Evolutionary conservation across 1,140 invertebrate species (phyloP).

Genomic region (Musca domestica): DNA sequence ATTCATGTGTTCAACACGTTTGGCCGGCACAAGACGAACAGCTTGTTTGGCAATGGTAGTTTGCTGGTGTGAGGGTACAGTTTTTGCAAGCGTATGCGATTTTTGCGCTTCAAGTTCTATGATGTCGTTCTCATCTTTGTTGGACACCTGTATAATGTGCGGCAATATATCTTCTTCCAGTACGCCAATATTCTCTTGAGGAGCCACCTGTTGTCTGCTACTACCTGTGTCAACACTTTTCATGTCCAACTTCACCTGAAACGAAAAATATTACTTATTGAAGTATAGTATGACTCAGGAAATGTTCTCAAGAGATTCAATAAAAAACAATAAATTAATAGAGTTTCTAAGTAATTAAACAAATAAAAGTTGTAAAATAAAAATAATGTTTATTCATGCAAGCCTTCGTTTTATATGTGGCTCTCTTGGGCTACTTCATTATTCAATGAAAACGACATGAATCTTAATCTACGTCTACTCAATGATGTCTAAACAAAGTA

Average conservation of each 20-base stretch:
- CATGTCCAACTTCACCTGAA: background rate
- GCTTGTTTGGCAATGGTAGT: conserved; percentile 25
- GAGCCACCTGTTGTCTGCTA: background rate
- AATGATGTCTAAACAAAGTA: background rate
- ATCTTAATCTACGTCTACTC: too few species aligned
- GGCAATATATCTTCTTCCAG: conserved; percentile 12
- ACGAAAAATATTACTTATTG: too few species aligned
- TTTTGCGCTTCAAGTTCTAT: conserved; percentile 10
- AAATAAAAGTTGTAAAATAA: too few species aligned
- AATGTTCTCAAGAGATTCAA: too few species aligned
- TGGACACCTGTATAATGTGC: conserved; percentile 22
- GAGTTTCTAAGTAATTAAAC: too few species aligned
- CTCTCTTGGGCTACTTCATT: too few species aligned
- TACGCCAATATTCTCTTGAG: background rate
- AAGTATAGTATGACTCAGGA: too few species aligned
- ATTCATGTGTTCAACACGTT: conserved; percentile 34
- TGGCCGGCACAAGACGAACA: conserved; percentile 29
- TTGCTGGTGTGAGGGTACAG: background rate
- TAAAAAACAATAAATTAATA: too few species aligned
- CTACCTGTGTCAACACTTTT: background rate
- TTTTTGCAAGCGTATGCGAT: background rate
- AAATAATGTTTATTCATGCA: too few species aligned
- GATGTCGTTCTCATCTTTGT: conserved; percentile 15
- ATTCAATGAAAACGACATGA: too few species aligned
- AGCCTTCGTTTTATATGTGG: too few species aligned